These are phyloP conservation scores for Bovichtus diacanthus DNA, from an alignment of 2,797 vertebrate species.

Conservation along the genomic window DNA sequence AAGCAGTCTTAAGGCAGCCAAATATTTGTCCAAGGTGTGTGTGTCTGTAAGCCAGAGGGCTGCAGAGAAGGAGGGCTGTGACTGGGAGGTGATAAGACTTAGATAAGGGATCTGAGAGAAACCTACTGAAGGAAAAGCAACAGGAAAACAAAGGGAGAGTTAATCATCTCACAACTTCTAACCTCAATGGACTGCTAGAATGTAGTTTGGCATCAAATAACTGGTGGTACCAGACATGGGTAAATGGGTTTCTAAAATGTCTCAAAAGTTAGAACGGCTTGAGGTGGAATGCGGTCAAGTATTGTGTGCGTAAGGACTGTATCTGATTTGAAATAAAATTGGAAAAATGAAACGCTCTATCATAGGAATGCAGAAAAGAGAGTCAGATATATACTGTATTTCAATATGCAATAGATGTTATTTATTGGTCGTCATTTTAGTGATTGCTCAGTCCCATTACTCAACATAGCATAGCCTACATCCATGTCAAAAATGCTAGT, in stretches of 20 bases:
- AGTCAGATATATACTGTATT: background rate
- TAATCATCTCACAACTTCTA: slow-evolving; percentile 81
- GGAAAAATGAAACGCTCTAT: background rate
- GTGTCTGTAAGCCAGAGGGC: slow-evolving; percentile 65
- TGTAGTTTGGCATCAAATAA: slow-evolving; percentile 73
- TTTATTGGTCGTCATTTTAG: background rate
- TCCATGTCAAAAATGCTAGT: background rate
- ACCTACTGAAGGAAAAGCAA: slow-evolving; percentile 74
- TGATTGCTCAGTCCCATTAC: background rate
- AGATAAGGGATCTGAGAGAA: slow-evolving; percentile 83
- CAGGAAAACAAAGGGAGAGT: slow-evolving; percentile 79
- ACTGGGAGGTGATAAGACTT: slow-evolving; percentile 77
- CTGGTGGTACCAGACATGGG: slow-evolving; percentile 74
- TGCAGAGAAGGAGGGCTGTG: slow-evolving; percentile 73
- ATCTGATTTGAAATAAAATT: slow-evolving; percentile 30
- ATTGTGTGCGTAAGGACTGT: slow-evolving; percentile 43
- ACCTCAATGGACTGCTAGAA: slow-evolving; percentile 63
- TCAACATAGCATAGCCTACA: background rate
- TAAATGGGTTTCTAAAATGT: slow-evolving; percentile 58
- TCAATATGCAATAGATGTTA: background rate
- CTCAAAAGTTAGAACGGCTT: slow-evolving; percentile 36
- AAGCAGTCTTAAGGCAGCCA: slow-evolving; percentile 66
- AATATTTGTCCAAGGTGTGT: slow-evolving; percentile 83
- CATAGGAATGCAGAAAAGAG: background rate
- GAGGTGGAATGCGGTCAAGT: slow-evolving; percentile 49